A percentile compares a stretch with the other conserved stretches of the same genome.
Conservation (phyloP, 2,113 vertebrate genomes). For the Rafetus swinhoei region DNA sequence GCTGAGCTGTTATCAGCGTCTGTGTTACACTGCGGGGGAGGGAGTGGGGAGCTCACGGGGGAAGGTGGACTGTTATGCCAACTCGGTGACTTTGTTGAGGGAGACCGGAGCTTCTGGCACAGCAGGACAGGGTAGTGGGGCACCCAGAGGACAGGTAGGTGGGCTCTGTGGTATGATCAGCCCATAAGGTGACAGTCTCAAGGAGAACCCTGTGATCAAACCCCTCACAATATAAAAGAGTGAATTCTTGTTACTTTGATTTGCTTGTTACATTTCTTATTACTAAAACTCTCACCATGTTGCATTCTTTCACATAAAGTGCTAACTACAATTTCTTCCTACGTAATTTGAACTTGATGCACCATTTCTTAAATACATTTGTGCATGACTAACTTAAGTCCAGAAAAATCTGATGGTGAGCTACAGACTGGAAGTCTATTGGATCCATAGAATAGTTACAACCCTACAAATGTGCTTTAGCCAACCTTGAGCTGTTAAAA, state of each 20-base stretch:
- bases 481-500: neutral
- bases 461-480: neutral
- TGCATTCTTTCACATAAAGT: neutral
- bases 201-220: no score
- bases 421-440: neutral
- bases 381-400: neutral
- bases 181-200: no score
- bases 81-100: no score
- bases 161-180: no score
- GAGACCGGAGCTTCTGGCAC: no score
- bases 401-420: neutral
- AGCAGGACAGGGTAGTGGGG: no score
- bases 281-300: neutral
- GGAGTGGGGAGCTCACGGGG: no score
- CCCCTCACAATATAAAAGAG: neutral
- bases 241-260: neutral
- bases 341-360: neutral
- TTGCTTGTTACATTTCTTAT: neutral
- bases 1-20: no score
- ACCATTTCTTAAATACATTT: neutral
- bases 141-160: no score
- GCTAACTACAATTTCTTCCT: neutral
- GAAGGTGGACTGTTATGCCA: no score
- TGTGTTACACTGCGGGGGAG: no score
- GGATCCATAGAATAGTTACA: neutral